Conservation (phyloP, 2,888 invertebrate genomes). For the Alcis repandata region DNA sequence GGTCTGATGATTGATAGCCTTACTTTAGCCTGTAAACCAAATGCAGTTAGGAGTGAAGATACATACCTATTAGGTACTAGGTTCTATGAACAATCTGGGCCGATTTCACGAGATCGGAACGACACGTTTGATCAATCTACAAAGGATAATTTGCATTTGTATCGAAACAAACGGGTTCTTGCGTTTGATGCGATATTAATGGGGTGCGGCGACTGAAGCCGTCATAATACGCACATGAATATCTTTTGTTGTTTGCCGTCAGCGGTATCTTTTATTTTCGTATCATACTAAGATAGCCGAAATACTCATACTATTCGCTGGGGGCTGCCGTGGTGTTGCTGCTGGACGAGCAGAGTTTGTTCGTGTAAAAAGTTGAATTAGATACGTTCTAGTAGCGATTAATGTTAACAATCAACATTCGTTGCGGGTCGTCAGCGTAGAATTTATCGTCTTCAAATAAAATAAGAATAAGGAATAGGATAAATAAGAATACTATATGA, state of each 20-base stretch:
- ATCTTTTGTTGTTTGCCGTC: neutral
- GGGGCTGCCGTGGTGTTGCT: too few relatives aligned
- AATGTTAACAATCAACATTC: too few relatives aligned
- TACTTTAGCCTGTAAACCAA: neutral
- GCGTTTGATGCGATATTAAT: slow-evolving; percentile 3
- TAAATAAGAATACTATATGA: too few relatives aligned
- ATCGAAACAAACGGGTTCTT: slow-evolving; percentile 8
- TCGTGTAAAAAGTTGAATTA: too few relatives aligned
- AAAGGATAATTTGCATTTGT: slow-evolving; percentile 13
- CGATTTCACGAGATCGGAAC: slow-evolving; percentile 22
- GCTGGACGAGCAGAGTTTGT: too few relatives aligned
- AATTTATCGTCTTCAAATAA: neutral
- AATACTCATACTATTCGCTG: too few relatives aligned
- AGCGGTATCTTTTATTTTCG: neutral
- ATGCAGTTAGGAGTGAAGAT: too few relatives aligned
- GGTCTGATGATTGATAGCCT: too few relatives aligned
- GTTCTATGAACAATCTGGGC: slow-evolving; percentile 7
- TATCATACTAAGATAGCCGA: neutral
- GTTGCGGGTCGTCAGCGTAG: too few relatives aligned
- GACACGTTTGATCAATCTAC: slow-evolving; percentile 31
- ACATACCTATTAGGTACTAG: too few relatives aligned
- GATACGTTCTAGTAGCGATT: too few relatives aligned
- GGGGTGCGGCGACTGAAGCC: slow-evolving; percentile 29
- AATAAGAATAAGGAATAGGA: neutral
- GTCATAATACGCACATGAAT: slow-evolving; percentile 21